These are phyloP conservation scores for Pycnonotus jocosus DNA, from an alignment of 2,113 vertebrate genomes.

Conservation along the genomic window DNA sequence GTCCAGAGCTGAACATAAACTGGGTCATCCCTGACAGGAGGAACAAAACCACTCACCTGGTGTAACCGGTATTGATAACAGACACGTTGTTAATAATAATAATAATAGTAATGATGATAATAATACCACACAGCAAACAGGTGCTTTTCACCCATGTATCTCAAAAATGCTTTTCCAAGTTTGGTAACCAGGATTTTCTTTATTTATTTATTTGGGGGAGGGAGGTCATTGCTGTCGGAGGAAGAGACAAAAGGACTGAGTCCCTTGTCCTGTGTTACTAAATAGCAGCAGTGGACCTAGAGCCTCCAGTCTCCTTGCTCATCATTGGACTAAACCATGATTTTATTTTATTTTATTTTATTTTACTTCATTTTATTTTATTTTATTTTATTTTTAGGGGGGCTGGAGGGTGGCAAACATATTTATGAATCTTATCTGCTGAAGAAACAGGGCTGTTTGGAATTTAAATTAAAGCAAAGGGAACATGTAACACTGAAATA, in stretches of 20 bases:
- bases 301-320: neutral
- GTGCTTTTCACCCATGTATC: slow-evolving; percentile 12
- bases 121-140: slow-evolving; percentile 14
- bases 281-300: neutral
- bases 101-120: slow-evolving; percentile 24
- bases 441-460: neutral
- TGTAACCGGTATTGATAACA: neutral
- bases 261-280: neutral
- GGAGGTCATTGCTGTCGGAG: neutral
- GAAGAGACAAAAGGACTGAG: neutral
- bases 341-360: neutral
- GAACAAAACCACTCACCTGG: neutral
- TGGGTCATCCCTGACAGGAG: neutral
- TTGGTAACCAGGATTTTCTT: neutral
- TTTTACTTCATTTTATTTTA: neutral
- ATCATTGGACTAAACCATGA: neutral
- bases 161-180: slow-evolving; percentile 22
- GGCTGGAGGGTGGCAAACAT: neutral
- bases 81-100: neutral
- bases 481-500: neutral
- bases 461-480: neutral
- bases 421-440: neutral
- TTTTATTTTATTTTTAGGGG: neutral
- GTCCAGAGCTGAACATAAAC: neutral
- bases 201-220: slow-evolving; percentile 12